Evolutionary conservation across 2,113 vertebrate genomes (phyloP).

Genomic region (Hyla sarda): DNA sequence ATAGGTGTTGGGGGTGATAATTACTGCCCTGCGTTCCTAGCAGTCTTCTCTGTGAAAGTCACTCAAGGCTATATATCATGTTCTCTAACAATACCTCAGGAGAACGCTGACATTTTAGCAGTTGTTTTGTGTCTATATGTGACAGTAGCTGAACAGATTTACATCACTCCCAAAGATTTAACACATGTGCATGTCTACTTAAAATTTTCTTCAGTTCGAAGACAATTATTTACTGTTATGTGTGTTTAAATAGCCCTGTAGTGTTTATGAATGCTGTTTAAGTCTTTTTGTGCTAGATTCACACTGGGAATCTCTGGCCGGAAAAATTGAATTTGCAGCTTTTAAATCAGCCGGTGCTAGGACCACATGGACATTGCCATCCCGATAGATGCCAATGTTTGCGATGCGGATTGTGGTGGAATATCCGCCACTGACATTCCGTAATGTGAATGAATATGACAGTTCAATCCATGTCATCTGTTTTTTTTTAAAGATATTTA

Average conservation of each 20-base stretch:
- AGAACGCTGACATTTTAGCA: slow-evolving; percentile 24
- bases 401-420: no score
- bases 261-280: not conserved
- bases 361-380: no score
- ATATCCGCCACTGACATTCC: no score
- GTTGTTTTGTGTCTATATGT: slow-evolving; percentile 33
- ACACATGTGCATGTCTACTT: not conserved
- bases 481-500: no score
- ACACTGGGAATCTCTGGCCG: no score
- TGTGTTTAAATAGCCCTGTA: not conserved
- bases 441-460: not conserved
- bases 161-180: not conserved
- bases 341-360: no score
- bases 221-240: not conserved
- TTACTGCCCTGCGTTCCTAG: not conserved
- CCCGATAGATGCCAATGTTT: no score
- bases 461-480: not conserved
- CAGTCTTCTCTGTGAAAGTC: not conserved
- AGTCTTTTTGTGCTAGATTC: no score
- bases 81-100: slow-evolving; percentile 27
- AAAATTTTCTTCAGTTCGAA: not conserved
- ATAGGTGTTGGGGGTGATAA: not conserved
- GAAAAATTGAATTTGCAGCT: no score
- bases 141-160: not conserved
- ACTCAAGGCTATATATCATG: slow-evolving; percentile 40